Conservation (phyloP, 1,140 invertebrate species). For the Drosophila burlai region DNA sequence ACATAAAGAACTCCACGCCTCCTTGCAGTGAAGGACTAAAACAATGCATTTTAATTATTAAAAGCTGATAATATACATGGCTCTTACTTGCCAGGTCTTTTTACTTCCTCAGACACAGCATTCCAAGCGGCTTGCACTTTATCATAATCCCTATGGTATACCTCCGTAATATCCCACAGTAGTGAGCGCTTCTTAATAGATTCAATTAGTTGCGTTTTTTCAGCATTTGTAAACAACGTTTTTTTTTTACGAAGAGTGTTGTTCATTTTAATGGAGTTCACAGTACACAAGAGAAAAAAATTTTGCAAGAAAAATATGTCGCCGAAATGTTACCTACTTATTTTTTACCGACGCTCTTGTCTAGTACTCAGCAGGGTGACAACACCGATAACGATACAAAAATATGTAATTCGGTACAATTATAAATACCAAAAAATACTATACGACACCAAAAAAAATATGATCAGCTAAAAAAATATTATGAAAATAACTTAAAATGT, state of each 20-base stretch:
- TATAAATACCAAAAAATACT: neutral
- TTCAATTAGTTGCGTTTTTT: neutral
- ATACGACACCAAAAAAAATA: too few species aligned
- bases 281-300: constrained; percentile 3
- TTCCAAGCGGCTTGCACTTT: constrained; percentile 2
- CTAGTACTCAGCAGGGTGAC: neutral
- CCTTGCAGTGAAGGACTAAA: neutral
- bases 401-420: neutral
- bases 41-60: neutral
- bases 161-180: neutral
- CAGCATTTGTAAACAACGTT: neutral
- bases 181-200: neutral
- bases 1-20: neutral
- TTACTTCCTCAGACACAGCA: neutral
- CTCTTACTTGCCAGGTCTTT: neutral
- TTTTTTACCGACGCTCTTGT: neutral
- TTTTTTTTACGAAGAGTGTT: neutral
- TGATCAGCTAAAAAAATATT: too few species aligned
- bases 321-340: neutral
- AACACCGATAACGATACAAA: neutral
- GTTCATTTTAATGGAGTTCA: neutral
- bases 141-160: neutral
- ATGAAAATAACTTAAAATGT: too few species aligned
- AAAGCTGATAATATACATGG: neutral
- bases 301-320: neutral